phyloP scores from a whole-genome alignment of 2,797 vertebrate genomes.

The Denticeps clupeoides region DNA sequence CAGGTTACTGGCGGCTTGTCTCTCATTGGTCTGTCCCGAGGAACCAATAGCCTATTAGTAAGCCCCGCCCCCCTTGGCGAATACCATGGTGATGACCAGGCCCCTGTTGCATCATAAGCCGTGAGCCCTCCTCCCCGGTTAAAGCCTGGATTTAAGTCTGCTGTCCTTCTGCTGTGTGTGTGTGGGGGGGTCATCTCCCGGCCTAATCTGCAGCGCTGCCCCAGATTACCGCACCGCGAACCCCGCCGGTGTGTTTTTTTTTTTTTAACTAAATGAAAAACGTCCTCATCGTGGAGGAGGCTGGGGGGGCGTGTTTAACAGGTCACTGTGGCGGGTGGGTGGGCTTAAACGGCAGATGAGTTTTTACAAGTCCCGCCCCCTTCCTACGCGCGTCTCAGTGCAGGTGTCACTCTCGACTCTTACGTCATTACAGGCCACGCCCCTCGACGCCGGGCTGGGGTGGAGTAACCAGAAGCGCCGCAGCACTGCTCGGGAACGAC shows the following conservation, averaged over 20 bases:
- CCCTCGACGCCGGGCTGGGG: constrained; percentile 36
- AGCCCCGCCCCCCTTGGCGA: constrained; percentile 21
- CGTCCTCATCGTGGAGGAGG: no score
- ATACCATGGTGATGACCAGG: constrained; percentile 46
- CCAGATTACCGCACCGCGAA: constrained; percentile 27
- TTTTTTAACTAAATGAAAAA: no score
- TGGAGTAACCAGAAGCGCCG: constrained; percentile 51
- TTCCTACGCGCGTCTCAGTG: no score
- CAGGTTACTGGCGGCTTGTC: not conserved
- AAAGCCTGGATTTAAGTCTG: constrained; percentile 55
- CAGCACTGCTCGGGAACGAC: constrained; percentile 49
- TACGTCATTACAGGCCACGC: constrained; percentile 16
- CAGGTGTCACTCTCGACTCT: no score
- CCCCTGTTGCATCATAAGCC: constrained; percentile 63
- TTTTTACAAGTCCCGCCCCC: no score
- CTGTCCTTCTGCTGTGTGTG: constrained; percentile 52
- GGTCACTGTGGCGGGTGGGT: constrained; percentile 17
- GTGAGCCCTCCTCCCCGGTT: constrained; percentile 39
- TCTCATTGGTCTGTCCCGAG: constrained; percentile 9
- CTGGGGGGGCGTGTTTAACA: constrained; percentile 10
- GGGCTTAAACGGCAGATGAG: not conserved
- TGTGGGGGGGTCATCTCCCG: constrained; percentile 21
- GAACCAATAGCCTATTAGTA: constrained; percentile 30
- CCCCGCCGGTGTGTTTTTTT: no score
- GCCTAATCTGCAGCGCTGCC: constrained; percentile 57